These are phyloP conservation scores for Operophtera brumata DNA, from an alignment of 2,888 invertebrate genomes.

Conservation along the genomic window DNA sequence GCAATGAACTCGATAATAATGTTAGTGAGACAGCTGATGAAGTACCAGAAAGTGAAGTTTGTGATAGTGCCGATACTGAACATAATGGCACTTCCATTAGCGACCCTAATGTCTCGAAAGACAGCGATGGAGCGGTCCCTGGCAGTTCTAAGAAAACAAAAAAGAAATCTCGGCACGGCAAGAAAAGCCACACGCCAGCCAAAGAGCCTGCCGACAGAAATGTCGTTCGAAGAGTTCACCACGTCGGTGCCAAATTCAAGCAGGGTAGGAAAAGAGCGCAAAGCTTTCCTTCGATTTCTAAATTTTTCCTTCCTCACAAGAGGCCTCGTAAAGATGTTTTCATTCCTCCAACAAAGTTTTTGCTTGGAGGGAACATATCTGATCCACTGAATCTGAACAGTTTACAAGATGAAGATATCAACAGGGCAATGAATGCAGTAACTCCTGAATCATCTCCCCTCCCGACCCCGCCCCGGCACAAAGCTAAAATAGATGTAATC, in stretches of 20 bases:
- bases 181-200: slow-evolving; percentile 63
- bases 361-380: slow-evolving; percentile 96
- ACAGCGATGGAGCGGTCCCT: slow-evolving; percentile 50
- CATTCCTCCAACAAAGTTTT: slow-evolving; percentile 95
- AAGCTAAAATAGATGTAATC: slow-evolving; percentile 92
- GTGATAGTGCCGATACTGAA: slow-evolving; percentile 50
- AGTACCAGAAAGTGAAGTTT: slow-evolving; percentile 56
- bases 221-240: slow-evolving; percentile 64
- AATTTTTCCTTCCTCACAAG: slow-evolving; percentile 87
- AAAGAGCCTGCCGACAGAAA: slow-evolving; percentile 69
- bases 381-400: slow-evolving; percentile 97
- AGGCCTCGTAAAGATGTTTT: slow-evolving; percentile 87
- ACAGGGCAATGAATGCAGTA: slow-evolving; percentile 91
- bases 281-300: slow-evolving; percentile 84
- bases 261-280: slow-evolving; percentile 84
- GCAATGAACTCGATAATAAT: slow-evolving; percentile 47
- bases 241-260: slow-evolving; percentile 71
- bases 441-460: slow-evolving; percentile 96
- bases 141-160: slow-evolving; percentile 64
- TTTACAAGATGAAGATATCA: slow-evolving; percentile 89
- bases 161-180: slow-evolving; percentile 72
- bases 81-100: slow-evolving; percentile 44
- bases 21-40: slow-evolving; percentile 58
- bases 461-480: slow-evolving; percentile 89
- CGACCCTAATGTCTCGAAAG: slow-evolving; percentile 60